Conservation (phyloP, 2,113 vertebrate genomes). For the Leptocoma aspasia region DNA sequence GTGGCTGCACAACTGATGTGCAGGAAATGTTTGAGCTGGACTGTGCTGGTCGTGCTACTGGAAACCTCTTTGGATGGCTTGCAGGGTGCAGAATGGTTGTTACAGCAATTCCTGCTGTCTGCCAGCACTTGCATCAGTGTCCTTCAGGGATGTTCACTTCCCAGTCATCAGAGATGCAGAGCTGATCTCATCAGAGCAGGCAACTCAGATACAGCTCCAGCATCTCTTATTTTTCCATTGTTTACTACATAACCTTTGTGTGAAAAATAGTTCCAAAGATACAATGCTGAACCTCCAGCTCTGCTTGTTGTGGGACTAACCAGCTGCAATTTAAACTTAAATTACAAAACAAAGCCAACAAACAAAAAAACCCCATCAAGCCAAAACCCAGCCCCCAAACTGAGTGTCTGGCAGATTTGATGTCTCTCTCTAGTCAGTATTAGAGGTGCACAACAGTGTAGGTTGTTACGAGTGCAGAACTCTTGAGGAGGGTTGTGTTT, state of each 20-base stretch:
- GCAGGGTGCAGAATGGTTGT: neutral
- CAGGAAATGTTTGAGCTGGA: neutral
- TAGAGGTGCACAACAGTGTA: neutral
- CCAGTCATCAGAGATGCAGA: neutral
- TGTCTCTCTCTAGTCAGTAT: neutral
- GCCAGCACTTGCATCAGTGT: neutral
- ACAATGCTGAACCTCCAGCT: neutral
- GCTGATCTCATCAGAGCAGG: neutral
- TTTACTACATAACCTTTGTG: neutral
- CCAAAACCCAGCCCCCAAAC: fast-evolving
- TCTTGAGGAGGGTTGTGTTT: neutral
- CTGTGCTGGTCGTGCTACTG: neutral
- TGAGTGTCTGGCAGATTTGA: neutral
- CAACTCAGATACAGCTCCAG: neutral
- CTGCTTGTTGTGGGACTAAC: neutral
- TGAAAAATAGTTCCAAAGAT: neutral
- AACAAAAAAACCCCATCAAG: neutral
- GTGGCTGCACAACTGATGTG: neutral
- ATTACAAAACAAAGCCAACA: neutral
- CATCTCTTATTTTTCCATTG: neutral
- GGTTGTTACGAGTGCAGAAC: neutral
- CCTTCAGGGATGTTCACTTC: neutral
- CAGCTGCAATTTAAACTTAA: neutral
- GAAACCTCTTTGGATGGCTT: neutral
- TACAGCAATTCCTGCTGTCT: neutral